These are phyloP conservation scores for Toxonevra muliebris DNA, from an alignment of 2,888 invertebrate genomes.

Conservation along the genomic window DNA sequence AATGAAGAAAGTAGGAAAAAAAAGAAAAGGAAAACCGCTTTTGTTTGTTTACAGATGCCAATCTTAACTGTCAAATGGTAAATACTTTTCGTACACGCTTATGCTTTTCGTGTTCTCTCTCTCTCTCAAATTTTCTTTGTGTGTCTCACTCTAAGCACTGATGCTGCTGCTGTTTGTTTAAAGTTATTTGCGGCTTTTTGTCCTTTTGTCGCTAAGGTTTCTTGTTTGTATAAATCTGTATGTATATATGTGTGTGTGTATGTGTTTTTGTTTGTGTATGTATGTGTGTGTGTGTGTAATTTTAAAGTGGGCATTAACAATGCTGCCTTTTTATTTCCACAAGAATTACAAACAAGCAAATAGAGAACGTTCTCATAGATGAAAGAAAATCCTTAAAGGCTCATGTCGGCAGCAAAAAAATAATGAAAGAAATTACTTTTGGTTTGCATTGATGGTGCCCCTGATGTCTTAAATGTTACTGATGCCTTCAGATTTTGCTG, in stretches of 20 bases:
- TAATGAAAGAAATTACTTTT: too few relatives aligned
- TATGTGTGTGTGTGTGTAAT: too few relatives aligned
- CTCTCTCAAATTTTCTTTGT: not conserved
- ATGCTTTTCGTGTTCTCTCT: not conserved
- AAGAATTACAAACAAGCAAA: too few relatives aligned
- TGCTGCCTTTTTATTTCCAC: too few relatives aligned
- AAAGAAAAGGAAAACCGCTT: not conserved
- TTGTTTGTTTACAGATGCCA: constrained; percentile 29
- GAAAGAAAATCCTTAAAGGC: too few relatives aligned
- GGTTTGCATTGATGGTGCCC: too few relatives aligned
- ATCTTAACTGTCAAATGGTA: constrained; percentile 35
- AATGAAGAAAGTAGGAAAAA: not conserved
- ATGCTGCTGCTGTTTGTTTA: not conserved
- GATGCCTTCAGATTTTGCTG: not conserved
- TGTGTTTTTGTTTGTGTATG: too few relatives aligned
- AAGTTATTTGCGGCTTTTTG: not conserved
- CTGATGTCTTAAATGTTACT: not conserved
- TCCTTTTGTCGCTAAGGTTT: not conserved
- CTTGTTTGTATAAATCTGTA: too few relatives aligned
- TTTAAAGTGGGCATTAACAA: too few relatives aligned
- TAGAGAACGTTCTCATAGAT: too few relatives aligned
- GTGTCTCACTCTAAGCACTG: not conserved
- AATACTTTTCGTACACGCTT: constrained; percentile 10
- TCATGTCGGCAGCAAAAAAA: too few relatives aligned
- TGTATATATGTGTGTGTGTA: too few relatives aligned